phyloP scores from a whole-genome alignment of 2,888 invertebrate species.

The Harpalus rubripes region DNA sequence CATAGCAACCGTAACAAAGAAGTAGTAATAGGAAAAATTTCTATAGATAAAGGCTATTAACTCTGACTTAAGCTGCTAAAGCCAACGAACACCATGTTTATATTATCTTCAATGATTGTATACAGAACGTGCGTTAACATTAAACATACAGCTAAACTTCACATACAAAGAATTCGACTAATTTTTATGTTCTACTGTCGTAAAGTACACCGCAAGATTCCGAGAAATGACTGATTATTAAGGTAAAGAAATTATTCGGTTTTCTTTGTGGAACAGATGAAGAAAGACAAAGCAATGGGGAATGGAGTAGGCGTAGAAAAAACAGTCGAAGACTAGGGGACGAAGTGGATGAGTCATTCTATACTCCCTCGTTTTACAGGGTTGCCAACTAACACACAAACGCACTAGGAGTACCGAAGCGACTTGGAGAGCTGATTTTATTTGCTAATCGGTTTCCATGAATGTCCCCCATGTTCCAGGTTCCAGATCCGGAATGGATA shows the following conservation, averaged over 20 bases:
- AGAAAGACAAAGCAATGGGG: neutral
- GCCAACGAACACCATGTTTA: neutral
- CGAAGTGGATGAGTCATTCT: conserved; percentile 1
- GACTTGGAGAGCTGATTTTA: conserved; percentile 2
- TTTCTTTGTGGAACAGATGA: neutral
- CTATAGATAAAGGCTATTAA: conserved; percentile 6
- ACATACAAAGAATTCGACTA: neutral
- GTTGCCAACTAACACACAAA: neutral
- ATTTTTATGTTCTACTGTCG: neutral
- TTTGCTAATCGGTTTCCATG: neutral
- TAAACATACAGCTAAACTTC: neutral
- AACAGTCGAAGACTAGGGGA: neutral
- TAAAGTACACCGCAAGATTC: neutral
- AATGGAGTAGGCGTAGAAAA: neutral
- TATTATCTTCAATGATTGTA: neutral
- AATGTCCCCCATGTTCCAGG: neutral
- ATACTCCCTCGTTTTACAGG: neutral
- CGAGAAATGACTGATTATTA: neutral
- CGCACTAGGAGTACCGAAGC: neutral
- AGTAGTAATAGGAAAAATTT: neutral
- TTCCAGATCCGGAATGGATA: too few species aligned
- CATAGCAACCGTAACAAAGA: neutral
- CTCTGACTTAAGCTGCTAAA: neutral
- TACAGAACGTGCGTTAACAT: neutral
- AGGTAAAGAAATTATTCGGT: neutral